Base-by-base conservation (phyloP, 2,113 vertebrate species). In the Rhabdomys dilectus region DNA sequence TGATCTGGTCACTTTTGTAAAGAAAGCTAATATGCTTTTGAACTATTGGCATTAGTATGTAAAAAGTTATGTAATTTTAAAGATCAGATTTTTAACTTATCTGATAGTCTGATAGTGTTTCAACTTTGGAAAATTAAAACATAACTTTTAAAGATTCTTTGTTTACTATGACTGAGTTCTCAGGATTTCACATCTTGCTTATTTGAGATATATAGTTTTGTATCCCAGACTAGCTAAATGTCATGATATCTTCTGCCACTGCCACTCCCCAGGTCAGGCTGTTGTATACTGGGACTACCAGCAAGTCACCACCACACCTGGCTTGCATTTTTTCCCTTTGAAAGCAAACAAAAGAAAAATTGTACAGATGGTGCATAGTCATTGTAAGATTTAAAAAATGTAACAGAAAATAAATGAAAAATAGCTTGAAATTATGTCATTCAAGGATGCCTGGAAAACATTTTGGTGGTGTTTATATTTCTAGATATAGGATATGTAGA, bases 121-220 rank as follows among this genome's bases (percentile, higher is more conserved):
- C 78, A 66, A 92, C 34, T 91, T 90, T 95, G 73, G 58, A 88
- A 94, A 88, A 89, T 91, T 16, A 80, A 94, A 92, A 89, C 10
- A 66, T 70, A 91, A 84, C 60, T 34, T 78, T 94, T 66, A 21
- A 72, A 53, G 64, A 73, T 62, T 94, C 45, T 96, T 91, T 76
- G 8, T 76, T 84, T 16, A 68, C 19, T 11, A 7, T 86, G 91
- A 84, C 7, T 72, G 26, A 95, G 53, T 92, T 96, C 22, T 81
- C 29, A 89, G 80, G 24, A 24, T 95, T 96, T 72, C 42, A 4
- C 10, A 11, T n/a, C 24, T 88, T 88, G 21, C 34, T 75, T 89
- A 72, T 51, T 64, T 53, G 60, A 90, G 73, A 51, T 84, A 7
- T 26, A n/a, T 19, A 17, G 12, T 66, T 31, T 64, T 73, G 45